Conservation (phyloP, 2,888 invertebrate genomes). For the Amiota communis region DNA sequence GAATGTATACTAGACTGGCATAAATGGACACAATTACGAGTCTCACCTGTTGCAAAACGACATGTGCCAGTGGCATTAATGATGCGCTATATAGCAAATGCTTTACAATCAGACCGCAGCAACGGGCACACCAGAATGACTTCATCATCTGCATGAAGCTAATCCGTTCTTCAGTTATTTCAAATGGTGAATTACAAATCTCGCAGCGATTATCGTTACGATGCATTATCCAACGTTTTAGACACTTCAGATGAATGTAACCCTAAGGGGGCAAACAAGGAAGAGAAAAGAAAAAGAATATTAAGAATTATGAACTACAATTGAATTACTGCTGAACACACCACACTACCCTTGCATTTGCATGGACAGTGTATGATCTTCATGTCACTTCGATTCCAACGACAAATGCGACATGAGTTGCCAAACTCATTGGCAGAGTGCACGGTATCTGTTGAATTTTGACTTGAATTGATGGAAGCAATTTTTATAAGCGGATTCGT, state of each 20-base stretch:
- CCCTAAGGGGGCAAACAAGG: conserved; percentile 55
- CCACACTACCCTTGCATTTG: conserved; percentile 70
- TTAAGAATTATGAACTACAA: background rate
- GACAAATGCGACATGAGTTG: conserved; percentile 70
- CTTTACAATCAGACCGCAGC: conserved; percentile 65
- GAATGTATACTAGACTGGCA: no score
- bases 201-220: conserved; percentile 66
- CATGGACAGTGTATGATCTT: conserved; percentile 68
- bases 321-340: conserved; percentile 43
- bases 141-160: conserved; percentile 58
- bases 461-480: background rate
- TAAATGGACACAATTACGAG: no score
- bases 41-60: conserved; percentile 65
- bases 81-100: conserved; percentile 64
- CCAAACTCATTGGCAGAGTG: conserved; percentile 63
- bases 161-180: conserved; percentile 58
- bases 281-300: background rate
- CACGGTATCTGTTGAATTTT: conserved; percentile 49
- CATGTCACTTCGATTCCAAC: conserved; percentile 65
- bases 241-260: conserved; percentile 67
- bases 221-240: conserved; percentile 69
- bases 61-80: conserved; percentile 66
- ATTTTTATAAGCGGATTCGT: conserved; percentile 17
- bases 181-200: conserved; percentile 62
- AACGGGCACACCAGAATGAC: conserved; percentile 65